Evolutionary conservation across 2,888 invertebrate species (phyloP).

Genomic region (Chaetoderma sp.): DNA sequence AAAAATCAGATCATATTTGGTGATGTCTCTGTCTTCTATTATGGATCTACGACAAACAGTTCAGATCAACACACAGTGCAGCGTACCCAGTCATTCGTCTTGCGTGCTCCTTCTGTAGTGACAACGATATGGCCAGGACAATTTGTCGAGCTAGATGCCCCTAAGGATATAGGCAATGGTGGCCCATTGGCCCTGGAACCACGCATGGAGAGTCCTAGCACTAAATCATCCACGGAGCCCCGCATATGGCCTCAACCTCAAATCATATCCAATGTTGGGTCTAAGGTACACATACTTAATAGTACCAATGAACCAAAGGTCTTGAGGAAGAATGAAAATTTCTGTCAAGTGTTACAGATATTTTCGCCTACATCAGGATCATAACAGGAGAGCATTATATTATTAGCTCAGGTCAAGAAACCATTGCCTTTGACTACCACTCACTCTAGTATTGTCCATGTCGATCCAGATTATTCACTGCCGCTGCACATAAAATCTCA

Average conservation of each 20-base stretch:
- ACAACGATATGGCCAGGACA: constrained; percentile 32
- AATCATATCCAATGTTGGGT: constrained; percentile 21
- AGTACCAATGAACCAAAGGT: constrained; percentile 7
- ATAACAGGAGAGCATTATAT: no score
- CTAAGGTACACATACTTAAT: constrained; percentile 24
- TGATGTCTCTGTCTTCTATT: constrained; percentile 13
- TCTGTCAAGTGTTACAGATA: constrained; percentile 26
- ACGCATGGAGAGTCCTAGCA: background rate
- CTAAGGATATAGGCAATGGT: no score
- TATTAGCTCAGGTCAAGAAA: no score
- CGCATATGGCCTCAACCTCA: constrained; percentile 18
- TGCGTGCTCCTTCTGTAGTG: constrained; percentile 15
- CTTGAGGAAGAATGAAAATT: constrained; percentile 26
- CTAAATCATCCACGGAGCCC: no score
- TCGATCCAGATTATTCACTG: constrained; percentile 30
- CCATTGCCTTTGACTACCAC: no score
- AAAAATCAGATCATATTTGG: constrained; percentile 27
- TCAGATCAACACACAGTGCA: constrained; percentile 4
- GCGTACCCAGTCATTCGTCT: constrained; percentile 23
- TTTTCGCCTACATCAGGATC: background rate
- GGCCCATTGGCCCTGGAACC: constrained; percentile 13
- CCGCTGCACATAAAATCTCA: background rate
- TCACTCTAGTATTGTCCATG: constrained; percentile 6
- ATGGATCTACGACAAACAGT: background rate
- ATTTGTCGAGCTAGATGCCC: constrained; percentile 27